phyloP scores from a whole-genome alignment of 2,797 vertebrate species.

The Oceanodroma leucorhoa region DNA sequence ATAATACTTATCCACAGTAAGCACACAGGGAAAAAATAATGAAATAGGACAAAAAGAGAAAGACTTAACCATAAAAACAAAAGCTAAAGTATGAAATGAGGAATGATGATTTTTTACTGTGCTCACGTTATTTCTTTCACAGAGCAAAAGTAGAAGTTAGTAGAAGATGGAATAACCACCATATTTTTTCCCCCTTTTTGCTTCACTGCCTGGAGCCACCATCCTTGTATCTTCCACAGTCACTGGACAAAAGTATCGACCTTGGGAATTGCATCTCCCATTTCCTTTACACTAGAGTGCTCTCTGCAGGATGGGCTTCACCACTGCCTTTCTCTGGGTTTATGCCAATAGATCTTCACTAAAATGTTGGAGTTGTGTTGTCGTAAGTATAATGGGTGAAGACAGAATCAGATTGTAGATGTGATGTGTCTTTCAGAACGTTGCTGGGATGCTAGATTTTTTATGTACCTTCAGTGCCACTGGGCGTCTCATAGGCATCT shows the following conservation, averaged over 20 bases:
- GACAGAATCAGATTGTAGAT: background rate
- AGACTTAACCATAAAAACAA: background rate
- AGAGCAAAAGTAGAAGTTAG: background rate
- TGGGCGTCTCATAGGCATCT: background rate
- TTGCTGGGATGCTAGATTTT: background rate
- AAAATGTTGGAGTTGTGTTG: background rate
- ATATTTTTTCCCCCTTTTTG: background rate
- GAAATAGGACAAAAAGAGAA: background rate
- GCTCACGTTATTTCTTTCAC: background rate
- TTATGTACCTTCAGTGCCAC: background rate
- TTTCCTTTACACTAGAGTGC: background rate
- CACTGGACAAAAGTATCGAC: background rate
- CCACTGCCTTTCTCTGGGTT: background rate
- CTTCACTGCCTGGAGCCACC: background rate
- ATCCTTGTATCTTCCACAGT: background rate
- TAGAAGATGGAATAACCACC: background rate
- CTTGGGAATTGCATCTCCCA: background rate
- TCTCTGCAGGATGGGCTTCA: background rate
- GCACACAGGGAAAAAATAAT: background rate
- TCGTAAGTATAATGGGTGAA: fast-evolving
- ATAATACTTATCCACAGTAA: background rate
- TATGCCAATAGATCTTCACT: background rate
- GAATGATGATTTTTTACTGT: background rate
- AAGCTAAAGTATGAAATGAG: background rate
- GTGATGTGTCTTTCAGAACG: background rate